A percentile compares a stretch with the other conserved stretches of the same genome.
Evolutionary conservation across 2,797 vertebrate species (phyloP).

Genomic region (Gymnothorax reevesii): DNA sequence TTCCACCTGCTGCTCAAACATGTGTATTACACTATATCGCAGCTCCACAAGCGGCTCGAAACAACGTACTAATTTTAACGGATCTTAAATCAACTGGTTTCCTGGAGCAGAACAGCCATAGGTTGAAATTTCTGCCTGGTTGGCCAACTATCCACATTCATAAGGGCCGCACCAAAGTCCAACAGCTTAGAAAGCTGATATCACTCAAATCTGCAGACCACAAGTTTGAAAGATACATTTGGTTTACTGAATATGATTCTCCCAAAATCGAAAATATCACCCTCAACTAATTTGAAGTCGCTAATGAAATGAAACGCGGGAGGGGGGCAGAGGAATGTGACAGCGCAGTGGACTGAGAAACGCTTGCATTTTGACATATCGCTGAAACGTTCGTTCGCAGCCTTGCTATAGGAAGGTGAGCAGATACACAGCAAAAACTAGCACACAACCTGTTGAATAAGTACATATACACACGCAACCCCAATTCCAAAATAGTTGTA

Average conservation of each 20-base stretch:
- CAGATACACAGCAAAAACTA: background rate
- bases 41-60: background rate
- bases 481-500: too few species aligned
- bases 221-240: too few species aligned
- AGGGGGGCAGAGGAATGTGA: background rate
- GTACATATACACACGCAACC: too few species aligned
- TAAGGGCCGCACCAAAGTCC: background rate
- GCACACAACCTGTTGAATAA: background rate
- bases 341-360: background rate
- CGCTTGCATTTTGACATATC: background rate
- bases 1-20: constrained; percentile 67
- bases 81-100: background rate
- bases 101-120: background rate
- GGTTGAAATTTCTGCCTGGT: background rate
- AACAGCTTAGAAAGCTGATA: background rate
- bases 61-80: background rate
- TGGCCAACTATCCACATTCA: background rate
- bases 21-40: constrained; percentile 40
- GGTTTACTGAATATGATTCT: background rate
- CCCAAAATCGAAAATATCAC: background rate
- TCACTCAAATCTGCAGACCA: background rate
- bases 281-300: background rate
- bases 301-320: background rate
- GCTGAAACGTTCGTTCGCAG: background rate
- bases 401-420: background rate